phyloP scores from a whole-genome alignment of 2,113 vertebrate genomes.

The Brachypodius melanocephalos region DNA sequence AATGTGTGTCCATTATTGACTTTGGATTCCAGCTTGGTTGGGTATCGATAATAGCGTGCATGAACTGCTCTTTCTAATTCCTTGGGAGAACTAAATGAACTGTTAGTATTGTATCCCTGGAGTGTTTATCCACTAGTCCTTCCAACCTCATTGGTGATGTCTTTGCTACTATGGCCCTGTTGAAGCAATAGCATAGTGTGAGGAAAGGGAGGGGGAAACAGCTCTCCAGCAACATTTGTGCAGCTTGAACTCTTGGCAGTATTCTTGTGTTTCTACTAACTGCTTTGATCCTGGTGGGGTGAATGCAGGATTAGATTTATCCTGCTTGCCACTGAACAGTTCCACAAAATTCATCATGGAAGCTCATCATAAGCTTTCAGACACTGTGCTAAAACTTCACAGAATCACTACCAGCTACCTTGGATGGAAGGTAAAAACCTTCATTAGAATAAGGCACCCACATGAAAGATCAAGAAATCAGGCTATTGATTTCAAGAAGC shows the following conservation, averaged over 20 bases:
- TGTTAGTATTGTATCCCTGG: background rate
- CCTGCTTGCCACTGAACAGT: background rate
- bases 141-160: background rate
- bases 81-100: background rate
- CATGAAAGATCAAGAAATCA: background rate
- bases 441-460: background rate
- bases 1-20: background rate
- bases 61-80: background rate
- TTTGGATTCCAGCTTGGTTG: background rate
- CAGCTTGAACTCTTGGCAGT: background rate
- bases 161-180: background rate
- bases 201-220: background rate
- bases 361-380: background rate
- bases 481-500: background rate
- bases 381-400: background rate
- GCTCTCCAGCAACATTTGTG: background rate
- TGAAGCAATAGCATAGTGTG: background rate
- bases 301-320: background rate
- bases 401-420: background rate
- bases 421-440: background rate
- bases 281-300: background rate
- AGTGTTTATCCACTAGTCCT: background rate
- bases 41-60: background rate
- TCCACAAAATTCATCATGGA: background rate
- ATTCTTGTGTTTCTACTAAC: background rate